These are phyloP conservation scores for Thera britannica DNA, from an alignment of 2,888 invertebrate species.

Conservation along the genomic window DNA sequence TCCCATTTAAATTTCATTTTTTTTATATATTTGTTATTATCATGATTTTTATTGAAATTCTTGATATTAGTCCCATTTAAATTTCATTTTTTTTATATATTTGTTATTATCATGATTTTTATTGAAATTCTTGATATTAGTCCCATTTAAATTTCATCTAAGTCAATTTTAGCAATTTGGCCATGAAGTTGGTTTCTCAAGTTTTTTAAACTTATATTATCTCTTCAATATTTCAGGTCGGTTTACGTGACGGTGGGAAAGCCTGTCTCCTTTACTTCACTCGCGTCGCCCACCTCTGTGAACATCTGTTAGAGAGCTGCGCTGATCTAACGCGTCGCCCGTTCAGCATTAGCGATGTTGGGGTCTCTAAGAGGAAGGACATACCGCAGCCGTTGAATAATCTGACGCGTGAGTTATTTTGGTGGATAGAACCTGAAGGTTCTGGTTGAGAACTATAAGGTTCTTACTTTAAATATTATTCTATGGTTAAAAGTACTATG, in stretches of 20 bases:
- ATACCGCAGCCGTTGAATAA: conserved; percentile 72
- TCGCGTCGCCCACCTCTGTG: conserved; percentile 60
- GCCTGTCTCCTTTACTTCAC: conserved; percentile 69
- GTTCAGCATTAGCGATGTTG: conserved; percentile 72
- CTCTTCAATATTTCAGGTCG: conserved; percentile 40
- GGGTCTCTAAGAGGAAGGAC: conserved; percentile 57
- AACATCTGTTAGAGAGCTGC: conserved; percentile 66
- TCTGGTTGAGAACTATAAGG: not conserved
- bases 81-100: too few species aligned
- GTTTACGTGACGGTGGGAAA: conserved; percentile 72
- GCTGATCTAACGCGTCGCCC: conserved; percentile 64
- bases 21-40: too few species aligned
- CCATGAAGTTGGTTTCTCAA: too few species aligned
- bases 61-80: too few species aligned
- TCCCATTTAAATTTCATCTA: too few species aligned
- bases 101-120: too few species aligned
- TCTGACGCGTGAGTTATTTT: conserved; percentile 63
- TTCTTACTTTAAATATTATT: not conserved
- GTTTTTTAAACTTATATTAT: too few species aligned
- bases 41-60: too few species aligned
- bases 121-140: too few species aligned
- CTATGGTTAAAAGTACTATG: too few species aligned
- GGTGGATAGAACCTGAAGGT: not conserved
- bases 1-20: too few species aligned
- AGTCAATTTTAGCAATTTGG: too few species aligned